These are phyloP conservation scores for Orussus abietinus DNA, from an alignment of 1,140 invertebrate genomes.

Conservation along the genomic window DNA sequence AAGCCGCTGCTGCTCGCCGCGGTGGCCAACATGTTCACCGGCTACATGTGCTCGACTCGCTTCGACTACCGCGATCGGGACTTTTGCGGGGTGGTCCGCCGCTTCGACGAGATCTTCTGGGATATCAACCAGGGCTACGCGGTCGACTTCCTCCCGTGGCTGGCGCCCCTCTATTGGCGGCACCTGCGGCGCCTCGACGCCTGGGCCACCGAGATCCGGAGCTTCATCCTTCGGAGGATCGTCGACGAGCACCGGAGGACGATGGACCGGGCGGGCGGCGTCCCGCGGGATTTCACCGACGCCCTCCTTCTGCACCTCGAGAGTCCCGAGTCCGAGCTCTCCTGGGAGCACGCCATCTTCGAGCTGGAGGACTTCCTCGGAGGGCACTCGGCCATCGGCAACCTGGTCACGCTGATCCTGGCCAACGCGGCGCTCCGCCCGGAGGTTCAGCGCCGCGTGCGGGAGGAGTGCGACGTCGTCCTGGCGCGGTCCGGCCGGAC, in stretches of 20 bases:
- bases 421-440: slow-evolving; percentile 63
- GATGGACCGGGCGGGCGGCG: slow-evolving; percentile 53
- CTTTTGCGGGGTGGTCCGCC: slow-evolving; percentile 64
- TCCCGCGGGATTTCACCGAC: slow-evolving; percentile 68
- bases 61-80: slow-evolving; percentile 66
- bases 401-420: slow-evolving; percentile 72
- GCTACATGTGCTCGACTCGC: slow-evolving; percentile 77
- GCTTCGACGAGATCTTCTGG: slow-evolving; percentile 84
- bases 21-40: slow-evolving; percentile 76
- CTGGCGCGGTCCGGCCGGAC: slow-evolving; percentile 52
- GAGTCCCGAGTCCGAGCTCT: slow-evolving; percentile 54
- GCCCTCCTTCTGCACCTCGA: slow-evolving; percentile 65
- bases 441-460: slow-evolving; percentile 62
- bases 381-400: slow-evolving; percentile 80
- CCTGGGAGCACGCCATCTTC: slow-evolving; percentile 68
- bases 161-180: slow-evolving; percentile 66
- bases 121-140: slow-evolving; percentile 86
- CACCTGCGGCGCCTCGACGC: slow-evolving; percentile 64
- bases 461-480: slow-evolving; percentile 63
- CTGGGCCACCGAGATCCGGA: slow-evolving; percentile 66
- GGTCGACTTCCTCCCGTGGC: slow-evolving; percentile 79
- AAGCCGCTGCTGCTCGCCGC: slow-evolving; percentile 64
- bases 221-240: slow-evolving; percentile 71
- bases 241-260: slow-evolving; percentile 60
- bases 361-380: slow-evolving; percentile 82